phyloP scores from a whole-genome alignment of 2,888 invertebrate species.

The Dromius quadrimaculatus region DNA sequence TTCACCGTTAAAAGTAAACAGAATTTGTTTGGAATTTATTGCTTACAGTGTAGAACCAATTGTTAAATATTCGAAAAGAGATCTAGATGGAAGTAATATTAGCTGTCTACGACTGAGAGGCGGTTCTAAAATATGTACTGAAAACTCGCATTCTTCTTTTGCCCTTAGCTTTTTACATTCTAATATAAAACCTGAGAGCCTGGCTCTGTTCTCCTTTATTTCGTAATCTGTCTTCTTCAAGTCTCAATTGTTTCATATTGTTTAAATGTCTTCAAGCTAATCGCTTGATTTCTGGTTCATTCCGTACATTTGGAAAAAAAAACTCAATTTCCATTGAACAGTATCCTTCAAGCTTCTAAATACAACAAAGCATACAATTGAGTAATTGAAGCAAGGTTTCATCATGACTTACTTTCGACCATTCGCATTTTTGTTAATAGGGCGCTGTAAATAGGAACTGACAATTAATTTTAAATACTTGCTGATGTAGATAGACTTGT shows the following conservation, averaged over 20 bases:
- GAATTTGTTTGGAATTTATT: constrained; percentile 1
- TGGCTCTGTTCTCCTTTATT: constrained; percentile 15
- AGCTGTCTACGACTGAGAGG: constrained; percentile 14
- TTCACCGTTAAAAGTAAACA: no score
- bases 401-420: no score
- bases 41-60: background rate
- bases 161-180: no score
- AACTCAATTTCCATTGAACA: no score
- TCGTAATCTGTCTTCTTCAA: constrained; percentile 21
- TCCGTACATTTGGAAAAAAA: background rate
- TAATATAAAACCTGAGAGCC: no score
- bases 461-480: constrained; percentile 16
- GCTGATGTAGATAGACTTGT: constrained; percentile 27
- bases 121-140: constrained; percentile 7
- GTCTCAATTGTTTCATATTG: constrained; percentile 24
- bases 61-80: constrained; percentile 20
- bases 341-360: no score
- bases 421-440: background rate
- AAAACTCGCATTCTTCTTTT: constrained; percentile 35
- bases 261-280: constrained; percentile 2
- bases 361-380: no score
- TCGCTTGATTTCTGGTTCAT: constrained; percentile 25
- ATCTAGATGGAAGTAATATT: constrained; percentile 1
- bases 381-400: no score
- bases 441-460: background rate